These are phyloP conservation scores for Drosophila auraria DNA, from an alignment of 1,140 invertebrate species.

Conservation along the genomic window DNA sequence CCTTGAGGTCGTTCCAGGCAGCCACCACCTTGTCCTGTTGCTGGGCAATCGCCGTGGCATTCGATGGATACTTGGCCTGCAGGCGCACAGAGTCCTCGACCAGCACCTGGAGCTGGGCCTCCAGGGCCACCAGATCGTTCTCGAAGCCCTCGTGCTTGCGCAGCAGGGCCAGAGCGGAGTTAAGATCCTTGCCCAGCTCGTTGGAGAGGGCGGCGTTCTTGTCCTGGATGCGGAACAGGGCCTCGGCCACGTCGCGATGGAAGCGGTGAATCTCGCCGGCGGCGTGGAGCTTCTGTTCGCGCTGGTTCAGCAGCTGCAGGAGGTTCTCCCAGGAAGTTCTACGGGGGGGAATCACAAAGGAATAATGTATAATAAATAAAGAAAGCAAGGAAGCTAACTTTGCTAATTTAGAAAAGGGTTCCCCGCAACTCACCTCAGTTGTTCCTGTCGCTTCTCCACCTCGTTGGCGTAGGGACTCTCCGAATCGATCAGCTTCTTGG, in stretches of 20 bases:
- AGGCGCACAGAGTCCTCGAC: conserved; percentile 96
- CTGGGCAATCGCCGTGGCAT: conserved; percentile 94
- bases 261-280: conserved; percentile 98
- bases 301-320: conserved; percentile 92
- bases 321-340: conserved; percentile 93
- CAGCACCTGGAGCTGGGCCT: conserved; percentile 95
- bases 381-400: background rate
- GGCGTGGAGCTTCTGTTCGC: conserved; percentile 94
- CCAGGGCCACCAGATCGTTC: conserved; percentile 96
- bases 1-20: conserved; percentile 95
- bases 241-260: conserved; percentile 97
- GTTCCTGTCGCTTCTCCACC: conserved; percentile 94
- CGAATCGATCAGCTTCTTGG: conserved; percentile 94
- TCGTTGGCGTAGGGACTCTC: conserved; percentile 95
- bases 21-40: conserved; percentile 93
- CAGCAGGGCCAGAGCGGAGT: conserved; percentile 93
- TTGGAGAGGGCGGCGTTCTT: conserved; percentile 94
- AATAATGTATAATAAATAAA: background rate
- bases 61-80: conserved; percentile 96
- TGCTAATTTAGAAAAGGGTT: background rate
- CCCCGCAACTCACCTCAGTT: conserved; percentile 90
- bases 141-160: conserved; percentile 97
- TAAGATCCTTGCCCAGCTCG: conserved; percentile 94
- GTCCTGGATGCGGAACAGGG: conserved; percentile 94
- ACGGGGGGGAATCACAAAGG: no score